Evolutionary conservation across 92 coral and sea anemone genomes (phyloP), one percentile per base, ranked within the genome.

Genomic region (Epizoanthus illoricatus): DNA sequence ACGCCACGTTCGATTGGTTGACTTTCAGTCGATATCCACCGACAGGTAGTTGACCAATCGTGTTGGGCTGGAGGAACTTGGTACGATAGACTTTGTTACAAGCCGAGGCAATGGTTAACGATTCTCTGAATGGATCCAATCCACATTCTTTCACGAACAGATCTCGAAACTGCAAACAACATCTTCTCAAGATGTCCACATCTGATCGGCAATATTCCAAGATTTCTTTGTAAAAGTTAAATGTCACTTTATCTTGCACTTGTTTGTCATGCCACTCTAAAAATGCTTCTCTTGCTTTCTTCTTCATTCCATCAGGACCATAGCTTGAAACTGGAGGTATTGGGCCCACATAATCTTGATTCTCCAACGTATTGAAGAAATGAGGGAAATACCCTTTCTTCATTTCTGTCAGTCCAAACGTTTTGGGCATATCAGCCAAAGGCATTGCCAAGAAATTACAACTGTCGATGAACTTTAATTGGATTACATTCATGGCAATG

Each of bases 291-390:
- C 18, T 66, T 28, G 43, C 13, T 1, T 66, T 16, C 6, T 23
- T 9, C 21, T 66, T 66, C 71, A 66, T 66, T 16, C 8, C 36
- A 23, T 36, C n/a, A n/a, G n/a, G n/a, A n/a, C n/a, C n/a, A n/a
- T n/a, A n/a, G n/a, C n/a, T n/a, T n/a, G n/a, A n/a, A n/a, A n/a
- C n/a, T n/a, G n/a, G n/a, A n/a, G n/a, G n/a, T n/a, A n/a, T n/a
- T n/a, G n/a, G n/a, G n/a, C 86, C 86, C 0, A 83, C 62, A 60
- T 83, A 83, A 0, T 71, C 18, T 49, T 72, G 80, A 57, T 83
- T 83, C 9, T 47, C 78, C 13, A 7, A 3, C 47, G 47, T 42
- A 5, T 42, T 42, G 5, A 42, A 42, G n/a, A n/a, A n/a, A n/a
- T n/a, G n/a, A n/a, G n/a, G n/a, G n/a, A n/a, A n/a, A n/a, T n/a